Percentiles rank a stretch among this genome's conserved stretches.
These are phyloP conservation scores for Cyrtodaria siliqua DNA, from an alignment of 2,888 invertebrate genomes.

Conservation along the genomic window DNA sequence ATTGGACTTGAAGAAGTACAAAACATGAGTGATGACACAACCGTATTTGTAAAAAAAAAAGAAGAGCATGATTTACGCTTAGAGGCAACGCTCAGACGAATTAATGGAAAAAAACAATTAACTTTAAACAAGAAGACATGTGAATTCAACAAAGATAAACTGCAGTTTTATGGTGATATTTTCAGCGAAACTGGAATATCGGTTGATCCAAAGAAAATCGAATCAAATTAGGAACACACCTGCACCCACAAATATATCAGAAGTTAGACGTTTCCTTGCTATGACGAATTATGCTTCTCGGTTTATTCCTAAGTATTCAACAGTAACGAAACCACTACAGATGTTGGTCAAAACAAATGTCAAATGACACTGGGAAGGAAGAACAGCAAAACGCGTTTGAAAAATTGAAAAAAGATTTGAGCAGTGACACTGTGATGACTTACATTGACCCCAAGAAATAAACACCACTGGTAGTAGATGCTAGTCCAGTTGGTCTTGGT, in stretches of 20 bases:
- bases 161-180: constrained; percentile 57
- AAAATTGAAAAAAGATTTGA: constrained; percentile 37
- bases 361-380: constrained; percentile 53
- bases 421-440: constrained; percentile 35
- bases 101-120: constrained; percentile 50
- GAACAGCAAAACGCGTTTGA: constrained; percentile 59
- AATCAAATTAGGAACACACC: constrained; percentile 49
- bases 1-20: constrained; percentile 78
- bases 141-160: constrained; percentile 34
- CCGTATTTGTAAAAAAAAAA: constrained; percentile 76
- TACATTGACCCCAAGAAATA: not conserved
- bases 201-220: constrained; percentile 59
- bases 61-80: constrained; percentile 79
- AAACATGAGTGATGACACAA: constrained; percentile 84
- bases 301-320: constrained; percentile 68
- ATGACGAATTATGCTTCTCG: constrained; percentile 65
- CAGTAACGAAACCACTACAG: constrained; percentile 63
- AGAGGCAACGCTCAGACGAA: constrained; percentile 60
- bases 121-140: constrained; percentile 79
- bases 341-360: constrained; percentile 48
- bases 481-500: constrained; percentile 64
- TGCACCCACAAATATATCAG: constrained; percentile 56
- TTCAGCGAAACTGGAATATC: constrained; percentile 39
- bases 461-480: constrained; percentile 11
- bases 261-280: constrained; percentile 66